Evolutionary conservation across 2,888 invertebrate genomes (phyloP).

Genomic region (Phaonia tiefii): DNA sequence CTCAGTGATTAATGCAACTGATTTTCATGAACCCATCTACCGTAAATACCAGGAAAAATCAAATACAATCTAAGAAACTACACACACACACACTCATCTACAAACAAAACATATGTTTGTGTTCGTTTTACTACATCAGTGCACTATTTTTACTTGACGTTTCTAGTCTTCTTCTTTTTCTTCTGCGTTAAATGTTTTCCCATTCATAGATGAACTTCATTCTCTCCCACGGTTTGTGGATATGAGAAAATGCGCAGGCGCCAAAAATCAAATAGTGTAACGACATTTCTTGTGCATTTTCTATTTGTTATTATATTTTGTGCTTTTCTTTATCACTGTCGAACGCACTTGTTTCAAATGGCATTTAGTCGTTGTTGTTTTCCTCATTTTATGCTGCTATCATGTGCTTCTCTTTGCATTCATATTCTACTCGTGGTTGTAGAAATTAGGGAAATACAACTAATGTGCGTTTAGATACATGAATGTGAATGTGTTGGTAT

Average conservation of each 20-base stretch:
- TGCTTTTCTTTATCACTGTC: conserved; percentile 23
- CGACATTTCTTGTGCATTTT: conserved; percentile 9
- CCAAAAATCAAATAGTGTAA: not conserved
- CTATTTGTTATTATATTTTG: conserved; percentile 43
- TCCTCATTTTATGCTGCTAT: not conserved
- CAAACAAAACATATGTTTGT: not conserved
- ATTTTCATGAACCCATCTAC: conserved; percentile 3
- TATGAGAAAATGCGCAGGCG: conserved; percentile 47
- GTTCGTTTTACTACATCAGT: conserved; percentile 15
- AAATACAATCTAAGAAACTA: not conserved
- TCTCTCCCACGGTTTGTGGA: conserved; percentile 30
- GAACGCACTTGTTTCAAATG: conserved; percentile 34
- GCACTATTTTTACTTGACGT: conserved; percentile 2
- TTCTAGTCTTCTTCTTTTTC: not conserved
- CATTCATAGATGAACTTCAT: conserved; percentile 60
- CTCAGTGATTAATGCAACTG: conserved; percentile 50
- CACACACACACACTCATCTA: no score
- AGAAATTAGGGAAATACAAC: no score
- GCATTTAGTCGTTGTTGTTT: not conserved
- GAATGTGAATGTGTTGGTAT: not conserved
- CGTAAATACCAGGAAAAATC: not conserved
- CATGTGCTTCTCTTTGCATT: not conserved
- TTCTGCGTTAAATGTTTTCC: conserved; percentile 21
- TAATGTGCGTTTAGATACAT: not conserved
- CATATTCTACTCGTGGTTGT: conserved; percentile 23